Percentiles rank a stretch among this genome's conserved stretches.
These are phyloP conservation scores for Apodemus agrarius DNA, from an alignment of 2,797 vertebrate genomes.

Conservation along the genomic window DNA sequence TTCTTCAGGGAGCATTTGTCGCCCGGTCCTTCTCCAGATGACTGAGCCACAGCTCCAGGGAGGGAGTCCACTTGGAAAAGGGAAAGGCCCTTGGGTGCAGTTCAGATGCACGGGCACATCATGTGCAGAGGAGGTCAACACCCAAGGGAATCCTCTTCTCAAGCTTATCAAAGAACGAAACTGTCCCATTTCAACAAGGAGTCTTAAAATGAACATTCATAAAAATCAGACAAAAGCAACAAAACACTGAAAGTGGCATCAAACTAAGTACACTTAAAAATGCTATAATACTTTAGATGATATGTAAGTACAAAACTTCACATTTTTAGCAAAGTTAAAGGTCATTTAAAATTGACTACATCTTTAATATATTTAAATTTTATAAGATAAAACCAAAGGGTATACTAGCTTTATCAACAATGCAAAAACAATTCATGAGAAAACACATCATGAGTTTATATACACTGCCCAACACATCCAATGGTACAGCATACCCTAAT, in stretches of 20 bases:
- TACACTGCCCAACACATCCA: background rate
- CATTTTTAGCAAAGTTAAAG: constrained; percentile 66
- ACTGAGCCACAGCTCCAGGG: constrained; percentile 54
- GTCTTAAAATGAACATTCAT: constrained; percentile 90
- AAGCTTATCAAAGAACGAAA: constrained; percentile 84
- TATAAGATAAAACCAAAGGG: constrained; percentile 37
- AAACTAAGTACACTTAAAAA: constrained; percentile 82
- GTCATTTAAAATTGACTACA: constrained; percentile 6
- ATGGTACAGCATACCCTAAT: background rate
- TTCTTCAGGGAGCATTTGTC: background rate
- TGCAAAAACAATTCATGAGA: constrained; percentile 32
- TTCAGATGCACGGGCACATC: constrained; percentile 68
- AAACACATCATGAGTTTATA: background rate
- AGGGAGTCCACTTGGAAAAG: constrained; percentile 66
- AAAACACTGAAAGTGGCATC: constrained; percentile 79
- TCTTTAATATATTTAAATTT: constrained; percentile 58
- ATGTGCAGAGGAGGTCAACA: constrained; percentile 66
- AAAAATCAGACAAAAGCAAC: constrained; percentile 88
- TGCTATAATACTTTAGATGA: constrained; percentile 72
- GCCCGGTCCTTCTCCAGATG: constrained; percentile 55
- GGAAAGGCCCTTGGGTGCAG: constrained; percentile 75
- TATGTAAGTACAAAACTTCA: constrained; percentile 74
- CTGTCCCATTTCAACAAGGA: constrained; percentile 88
- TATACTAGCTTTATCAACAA: background rate
- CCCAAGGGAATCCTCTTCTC: constrained; percentile 82